Base-by-base conservation (phyloP, 2,797 vertebrate genomes). In the Hylomyscus alleni region DNA sequence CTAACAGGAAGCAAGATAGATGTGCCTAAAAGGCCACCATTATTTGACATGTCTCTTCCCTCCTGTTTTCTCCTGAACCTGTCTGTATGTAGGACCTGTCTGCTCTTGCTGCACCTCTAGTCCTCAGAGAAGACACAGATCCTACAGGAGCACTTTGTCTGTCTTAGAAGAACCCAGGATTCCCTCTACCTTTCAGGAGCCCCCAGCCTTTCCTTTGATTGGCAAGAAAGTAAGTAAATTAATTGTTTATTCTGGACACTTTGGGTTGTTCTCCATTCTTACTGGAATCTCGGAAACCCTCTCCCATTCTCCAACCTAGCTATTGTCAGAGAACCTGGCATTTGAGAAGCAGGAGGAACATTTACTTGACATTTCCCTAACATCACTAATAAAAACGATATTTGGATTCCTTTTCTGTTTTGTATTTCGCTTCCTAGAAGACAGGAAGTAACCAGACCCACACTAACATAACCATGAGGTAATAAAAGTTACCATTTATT, bases 351-450 rank as follows among this genome's bases (percentile, higher is more conserved):
- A 56, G 15, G 2, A 15, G 26, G 17, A 11, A 82, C 50, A 37
- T 95, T 95, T 75, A n/a, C 31, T 80, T 92, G 84, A 88, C 72
- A 94, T 94, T 88, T 85, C 19, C 47, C 24, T 86, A 78, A 86
- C 7, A 95, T 7, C 26, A 37, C 76, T 96, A 80, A 91, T 78
- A 94, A 96, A 89, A 96, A 9, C 82, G n/a, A 95, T 83, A 72
- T 73, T 91, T 93, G 58, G 44, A 62, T 93, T 89, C 65, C 14
- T 65, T 92, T 85, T 89, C 65, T 65, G 12, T 69, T 88, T 95
- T 80, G 80, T 37, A 60, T 50, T 88, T 87, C 19, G 47, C 65
- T 72, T 83, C 52, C 76, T 92, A 91, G 67, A 94, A 26, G 50
- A 96, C 5, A 81, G 17, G 94, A 95, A 80, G 3, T 81, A 86